Evolutionary conservation across 2,888 invertebrate genomes (phyloP).

Genomic region (Bembecia ichneumoniformis): DNA sequence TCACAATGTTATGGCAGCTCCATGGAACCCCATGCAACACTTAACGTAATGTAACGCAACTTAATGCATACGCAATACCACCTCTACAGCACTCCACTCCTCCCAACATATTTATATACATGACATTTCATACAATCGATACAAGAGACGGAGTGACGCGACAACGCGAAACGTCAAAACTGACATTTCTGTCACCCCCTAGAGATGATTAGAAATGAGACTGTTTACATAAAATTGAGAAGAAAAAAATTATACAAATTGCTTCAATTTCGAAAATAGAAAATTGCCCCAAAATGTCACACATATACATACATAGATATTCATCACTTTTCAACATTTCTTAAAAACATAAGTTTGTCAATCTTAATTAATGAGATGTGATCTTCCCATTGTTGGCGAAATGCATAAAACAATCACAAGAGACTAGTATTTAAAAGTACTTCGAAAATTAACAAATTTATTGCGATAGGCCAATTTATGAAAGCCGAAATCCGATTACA

Average conservation of each 20-base stretch:
- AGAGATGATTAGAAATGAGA: too few species aligned
- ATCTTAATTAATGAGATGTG: slow-evolving; percentile 68
- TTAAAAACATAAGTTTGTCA: slow-evolving; percentile 40
- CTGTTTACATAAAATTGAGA: too few species aligned
- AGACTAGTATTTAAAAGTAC: slow-evolving; percentile 67
- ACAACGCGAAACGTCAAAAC: too few species aligned
- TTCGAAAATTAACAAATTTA: slow-evolving; percentile 36
- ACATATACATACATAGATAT: slow-evolving; percentile 50
- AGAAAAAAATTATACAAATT: too few species aligned
- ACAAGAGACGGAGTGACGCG: too few species aligned
- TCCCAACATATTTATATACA: slow-evolving; percentile 49
- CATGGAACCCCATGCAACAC: slow-evolving; percentile 67
- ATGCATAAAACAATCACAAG: slow-evolving; percentile 67
- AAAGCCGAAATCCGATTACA: slow-evolving; percentile 17
- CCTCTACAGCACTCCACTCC: too few species aligned
- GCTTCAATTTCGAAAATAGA: too few species aligned
- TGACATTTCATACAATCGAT: slow-evolving; percentile 52
- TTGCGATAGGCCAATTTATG: slow-evolving; percentile 50
- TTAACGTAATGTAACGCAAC: slow-evolving; percentile 19
- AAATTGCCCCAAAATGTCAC: slow-evolving; percentile 44
- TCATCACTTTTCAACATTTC: slow-evolving; percentile 18
- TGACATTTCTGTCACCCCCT: too few species aligned
- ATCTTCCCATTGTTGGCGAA: slow-evolving; percentile 61
- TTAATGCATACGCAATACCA: too few species aligned
- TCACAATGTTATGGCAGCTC: slow-evolving; percentile 70